Base-by-base conservation (phyloP, 1,140 invertebrate species). In the Pachyrhynchus sulphureomaculatus region DNA sequence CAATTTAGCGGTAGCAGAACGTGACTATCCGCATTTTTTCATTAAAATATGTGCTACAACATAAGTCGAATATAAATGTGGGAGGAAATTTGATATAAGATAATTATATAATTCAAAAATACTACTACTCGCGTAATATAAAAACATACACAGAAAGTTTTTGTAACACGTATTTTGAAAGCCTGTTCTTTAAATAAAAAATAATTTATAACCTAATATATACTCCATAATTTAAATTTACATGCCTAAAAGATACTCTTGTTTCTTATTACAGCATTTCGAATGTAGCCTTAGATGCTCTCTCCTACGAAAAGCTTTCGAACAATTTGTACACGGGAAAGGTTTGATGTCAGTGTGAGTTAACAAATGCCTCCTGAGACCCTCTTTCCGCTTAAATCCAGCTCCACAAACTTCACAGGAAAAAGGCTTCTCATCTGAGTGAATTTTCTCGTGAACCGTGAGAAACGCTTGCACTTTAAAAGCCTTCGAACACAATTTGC, bases 291-390 rank as follows among this genome's bases (percentile, higher is more conserved):
- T 76, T 49, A 67, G 71, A 32, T 65, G 62, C 33, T 64, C 62
- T 41, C 52, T 42, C 18, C 63, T 53, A 29, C 64, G 23, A 47
- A 73, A 73, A 8, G 13, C 18, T 34, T 69, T 78, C 0, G 81
- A 82, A 2, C 80, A 77, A 9, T 70, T 64, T 36, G 83, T 81
- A 62, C 88, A 84, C 39, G 81, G 76, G 66, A 87, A 88, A 0
- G 86, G 87, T 52, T 83, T 76, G 61, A 87, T 84, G 0, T 85
- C 85, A 0, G 88, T 90, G 65, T 91, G 89, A 12, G 86, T 88
- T 63, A 87, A 74, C 54, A 88, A 82, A 59, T 73, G 74, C 6
- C 66, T 65, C 13, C 57, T 71, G 24, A 73, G 62, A 13, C 62
- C 70, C 9, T 67, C 70, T 36, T 83, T 84, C 65, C 84, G 78